Conservation (phyloP, 2,888 invertebrate genomes). For the Ectropis crepuscularia region DNA sequence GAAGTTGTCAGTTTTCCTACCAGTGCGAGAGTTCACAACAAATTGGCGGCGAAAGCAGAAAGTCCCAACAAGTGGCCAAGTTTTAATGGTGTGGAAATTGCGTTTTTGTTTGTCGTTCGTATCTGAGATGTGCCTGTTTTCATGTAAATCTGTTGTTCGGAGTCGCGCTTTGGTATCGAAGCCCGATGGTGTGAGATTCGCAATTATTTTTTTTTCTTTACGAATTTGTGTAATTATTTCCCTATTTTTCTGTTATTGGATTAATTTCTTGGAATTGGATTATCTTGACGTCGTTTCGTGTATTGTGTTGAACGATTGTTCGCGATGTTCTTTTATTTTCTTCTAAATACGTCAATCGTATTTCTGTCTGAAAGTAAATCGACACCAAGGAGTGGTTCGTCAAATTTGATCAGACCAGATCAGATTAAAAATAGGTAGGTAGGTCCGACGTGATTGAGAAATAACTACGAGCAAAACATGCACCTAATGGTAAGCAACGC, state of each 20-base stretch:
- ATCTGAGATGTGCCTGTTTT: constrained; percentile 62
- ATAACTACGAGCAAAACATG: no score
- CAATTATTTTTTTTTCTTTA: constrained; percentile 28
- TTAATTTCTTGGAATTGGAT: constrained; percentile 16
- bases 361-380: no score
- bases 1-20: constrained; percentile 17
- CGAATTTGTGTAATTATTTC: constrained; percentile 22
- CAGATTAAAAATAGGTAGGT: no score
- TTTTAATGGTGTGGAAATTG: constrained; percentile 76
- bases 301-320: constrained; percentile 7
- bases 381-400: no score
- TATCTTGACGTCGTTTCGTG: constrained; percentile 5
- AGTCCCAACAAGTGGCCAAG: constrained; percentile 66
- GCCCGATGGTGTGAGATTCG: constrained; percentile 23
- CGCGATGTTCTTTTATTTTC: constrained; percentile 10
- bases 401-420: no score
- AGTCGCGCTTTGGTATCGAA: constrained; percentile 35
- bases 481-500: no score
- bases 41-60: constrained; percentile 43
- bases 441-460: no score
- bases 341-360: not conserved
- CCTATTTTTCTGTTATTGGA: constrained; percentile 21
- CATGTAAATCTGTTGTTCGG: constrained; percentile 58
- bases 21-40: constrained; percentile 39
- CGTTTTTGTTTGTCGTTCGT: constrained; percentile 69